Percentiles rank a stretch among this genome's conserved stretches.
Conservation (phyloP, 2,113 vertebrate species). For the Bujurquina vittata region DNA sequence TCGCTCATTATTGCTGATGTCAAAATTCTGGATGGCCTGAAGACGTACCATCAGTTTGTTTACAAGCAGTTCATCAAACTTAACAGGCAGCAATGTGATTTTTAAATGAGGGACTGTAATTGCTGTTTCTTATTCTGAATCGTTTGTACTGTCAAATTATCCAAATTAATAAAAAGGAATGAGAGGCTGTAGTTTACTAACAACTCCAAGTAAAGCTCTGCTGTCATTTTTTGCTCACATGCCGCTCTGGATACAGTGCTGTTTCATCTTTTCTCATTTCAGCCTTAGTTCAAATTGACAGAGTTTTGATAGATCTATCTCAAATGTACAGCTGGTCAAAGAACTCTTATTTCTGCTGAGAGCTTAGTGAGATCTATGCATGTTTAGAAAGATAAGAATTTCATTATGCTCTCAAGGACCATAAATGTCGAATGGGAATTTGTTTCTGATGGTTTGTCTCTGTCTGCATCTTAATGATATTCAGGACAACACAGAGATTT, state of each 20-base stretch:
- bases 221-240: not conserved
- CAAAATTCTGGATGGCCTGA: slow-evolving; percentile 31
- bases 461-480: slow-evolving; percentile 69
- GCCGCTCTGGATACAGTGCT: not conserved
- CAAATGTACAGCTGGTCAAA: slow-evolving; percentile 49
- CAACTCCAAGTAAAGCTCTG: slow-evolving; percentile 11
- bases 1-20: slow-evolving; percentile 53
- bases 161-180: slow-evolving; percentile 11
- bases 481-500: slow-evolving; percentile 21
- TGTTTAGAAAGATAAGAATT: slow-evolving; percentile 71
- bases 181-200: not conserved
- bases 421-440: slow-evolving; percentile 66
- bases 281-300: slow-evolving; percentile 38
- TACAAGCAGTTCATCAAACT: slow-evolving; percentile 54
- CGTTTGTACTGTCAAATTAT: slow-evolving; percentile 13
- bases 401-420: slow-evolving; percentile 72
- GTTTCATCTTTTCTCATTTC: not conserved
- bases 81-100: slow-evolving; percentile 13
- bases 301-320: slow-evolving; percentile 60
- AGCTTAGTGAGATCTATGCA: slow-evolving; percentile 51
- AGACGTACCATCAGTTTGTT: slow-evolving; percentile 37
- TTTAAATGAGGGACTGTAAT: slow-evolving; percentile 25
- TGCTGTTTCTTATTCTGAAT: slow-evolving; percentile 17
- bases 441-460: slow-evolving; percentile 58
- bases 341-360: slow-evolving; percentile 45